Conservation (phyloP, 1,140 invertebrate genomes). For the Drosophila miranda region DNA sequence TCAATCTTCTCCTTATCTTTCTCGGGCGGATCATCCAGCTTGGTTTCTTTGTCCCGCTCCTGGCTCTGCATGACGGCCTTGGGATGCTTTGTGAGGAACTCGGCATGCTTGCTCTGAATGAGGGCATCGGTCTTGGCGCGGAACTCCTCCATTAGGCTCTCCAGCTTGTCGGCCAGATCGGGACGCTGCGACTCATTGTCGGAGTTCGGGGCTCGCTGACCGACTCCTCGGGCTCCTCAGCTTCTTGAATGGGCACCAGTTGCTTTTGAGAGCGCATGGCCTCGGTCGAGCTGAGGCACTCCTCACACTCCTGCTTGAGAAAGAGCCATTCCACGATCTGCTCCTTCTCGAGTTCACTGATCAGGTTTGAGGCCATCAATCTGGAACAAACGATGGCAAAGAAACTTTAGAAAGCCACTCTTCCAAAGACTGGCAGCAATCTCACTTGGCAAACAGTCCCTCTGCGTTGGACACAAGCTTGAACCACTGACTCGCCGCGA, state of each 20-base stretch:
- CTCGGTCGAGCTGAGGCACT: slow-evolving; percentile 88
- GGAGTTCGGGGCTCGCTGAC: slow-evolving; percentile 83
- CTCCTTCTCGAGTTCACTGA: slow-evolving; percentile 85
- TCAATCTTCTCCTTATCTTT: slow-evolving; percentile 41
- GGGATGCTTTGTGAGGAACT: slow-evolving; percentile 83
- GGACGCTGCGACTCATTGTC: slow-evolving; percentile 86
- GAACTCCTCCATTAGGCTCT: slow-evolving; percentile 88
- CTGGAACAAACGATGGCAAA: slow-evolving; percentile 21
- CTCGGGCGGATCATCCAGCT: slow-evolving; percentile 11
- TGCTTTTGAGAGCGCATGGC: slow-evolving; percentile 83
- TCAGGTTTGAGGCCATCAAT: slow-evolving; percentile 84
- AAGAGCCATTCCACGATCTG: slow-evolving; percentile 93
- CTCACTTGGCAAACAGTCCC: slow-evolving; percentile 88
- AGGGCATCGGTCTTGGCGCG: slow-evolving; percentile 87
- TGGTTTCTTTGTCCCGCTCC: slow-evolving; percentile 49
- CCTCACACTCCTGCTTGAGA: slow-evolving; percentile 92
- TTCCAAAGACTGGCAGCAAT: not conserved
- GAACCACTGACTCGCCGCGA: slow-evolving; percentile 91
- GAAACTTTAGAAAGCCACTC: not conserved
- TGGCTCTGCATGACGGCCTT: slow-evolving; percentile 79
- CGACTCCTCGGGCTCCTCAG: slow-evolving; percentile 84
- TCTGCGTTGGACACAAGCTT: slow-evolving; percentile 92
- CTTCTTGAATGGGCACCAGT: slow-evolving; percentile 86
- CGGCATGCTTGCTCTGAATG: slow-evolving; percentile 84
- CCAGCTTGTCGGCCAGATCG: slow-evolving; percentile 87